Evolutionary conservation across 1,140 invertebrate species (phyloP), one percentile per base, ranked within the genome.

Genomic region (Dendrolimus kikuchii): DNA sequence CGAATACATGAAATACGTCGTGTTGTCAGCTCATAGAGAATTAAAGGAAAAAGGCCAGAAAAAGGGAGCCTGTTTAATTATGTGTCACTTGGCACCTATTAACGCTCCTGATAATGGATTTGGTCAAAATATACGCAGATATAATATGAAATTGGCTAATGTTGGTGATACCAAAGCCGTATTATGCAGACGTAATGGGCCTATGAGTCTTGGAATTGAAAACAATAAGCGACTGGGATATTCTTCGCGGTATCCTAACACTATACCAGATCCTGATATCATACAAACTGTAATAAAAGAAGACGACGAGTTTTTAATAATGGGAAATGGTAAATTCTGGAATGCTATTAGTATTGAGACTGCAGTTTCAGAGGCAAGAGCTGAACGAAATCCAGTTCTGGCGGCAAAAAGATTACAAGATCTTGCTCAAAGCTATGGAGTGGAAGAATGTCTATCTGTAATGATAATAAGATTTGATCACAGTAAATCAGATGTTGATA

Each of bases 1-100:
- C 57, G 94, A 95, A 56, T 96, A 95, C 59, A 90, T 96, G 87
- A 95, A 95, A 72, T 95, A 94, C 69, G 95, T 94, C 2, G 86
- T 95, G 46, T 81, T 95, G 5, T 91, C 93, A 10, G 92, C 93
- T 1, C 93, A 94, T 60, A 90, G 92, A 49, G 92, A 94, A 62
- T 80, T 95, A 38, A 93, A 92, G 62, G 92, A 93, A 60, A 92
- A 91, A 59, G 91, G 91, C 0, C 91, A 92, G 69, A 92, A 88
- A 66, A 91, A 91, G 64, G 92, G 92, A 0, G 88, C 92, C 43
- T 93, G 92, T 66, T 90, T 93, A 1, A 91, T 92, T 8, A 79
- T 95, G 49, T 91, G 93, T 45, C 94, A 95, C 72, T 88, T 95
- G n/a, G 88, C 90, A 2, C 75, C 90, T 5, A 88, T 90, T 50